A percentile compares a stretch with the other conserved stretches of the same genome.
phyloP scores from a whole-genome alignment of 2,797 vertebrate genomes.

The Pseudocheirus occidentalis region DNA sequence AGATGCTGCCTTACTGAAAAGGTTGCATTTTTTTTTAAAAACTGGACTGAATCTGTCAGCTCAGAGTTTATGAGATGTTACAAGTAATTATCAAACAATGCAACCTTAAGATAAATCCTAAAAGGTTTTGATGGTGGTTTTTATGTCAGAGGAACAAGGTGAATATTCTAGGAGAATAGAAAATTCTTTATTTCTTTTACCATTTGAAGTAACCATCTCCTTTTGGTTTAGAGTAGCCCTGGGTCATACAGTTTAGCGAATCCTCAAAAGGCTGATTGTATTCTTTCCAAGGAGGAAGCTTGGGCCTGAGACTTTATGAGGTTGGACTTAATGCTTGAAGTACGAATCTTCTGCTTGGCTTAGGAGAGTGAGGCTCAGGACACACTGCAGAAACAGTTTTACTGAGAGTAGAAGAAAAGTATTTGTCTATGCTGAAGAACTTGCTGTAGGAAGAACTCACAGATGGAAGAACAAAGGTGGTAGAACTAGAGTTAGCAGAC shows the following conservation, averaged over 20 bases:
- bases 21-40: not conserved
- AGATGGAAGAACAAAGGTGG: not conserved
- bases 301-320: not conserved
- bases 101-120: not conserved
- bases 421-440: not conserved
- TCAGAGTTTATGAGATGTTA: not conserved
- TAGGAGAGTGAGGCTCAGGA: not conserved
- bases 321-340: conserved; percentile 2
- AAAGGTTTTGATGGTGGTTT: not conserved
- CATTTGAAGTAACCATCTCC: not conserved
- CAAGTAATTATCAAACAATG: not conserved
- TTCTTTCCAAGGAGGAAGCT: not conserved
- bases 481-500: not conserved
- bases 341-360: not conserved
- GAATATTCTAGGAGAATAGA: not conserved
- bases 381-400: not conserved
- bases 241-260: not conserved
- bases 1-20: not conserved
- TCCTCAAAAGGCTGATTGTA: not conserved
- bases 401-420: not conserved
- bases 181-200: not conserved
- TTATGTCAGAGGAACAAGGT: not conserved
- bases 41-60: not conserved
- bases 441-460: not conserved
- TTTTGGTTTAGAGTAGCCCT: not conserved